phyloP scores from a whole-genome alignment of 2,113 vertebrate genomes.

The Cyphomyrus plagiostoma region DNA sequence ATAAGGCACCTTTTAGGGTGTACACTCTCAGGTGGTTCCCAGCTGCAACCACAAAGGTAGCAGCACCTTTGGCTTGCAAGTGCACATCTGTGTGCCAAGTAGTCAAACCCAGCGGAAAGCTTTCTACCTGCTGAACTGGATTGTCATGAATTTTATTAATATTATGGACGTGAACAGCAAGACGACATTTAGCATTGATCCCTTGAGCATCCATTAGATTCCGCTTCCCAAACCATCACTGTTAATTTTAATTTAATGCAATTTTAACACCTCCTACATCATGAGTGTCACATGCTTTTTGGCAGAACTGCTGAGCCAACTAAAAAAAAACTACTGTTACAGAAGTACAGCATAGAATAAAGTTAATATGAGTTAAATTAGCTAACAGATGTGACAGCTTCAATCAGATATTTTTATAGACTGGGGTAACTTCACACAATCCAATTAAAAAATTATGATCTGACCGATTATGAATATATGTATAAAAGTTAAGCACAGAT shows the following conservation, averaged over 20 bases:
- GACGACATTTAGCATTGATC: not conserved
- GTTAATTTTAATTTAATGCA: not conserved
- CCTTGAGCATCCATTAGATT: not conserved
- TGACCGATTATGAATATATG: not conserved
- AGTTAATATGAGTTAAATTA: not conserved
- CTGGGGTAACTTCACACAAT: not conserved
- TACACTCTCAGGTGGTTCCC: constrained; percentile 48
- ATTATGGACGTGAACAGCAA: not conserved
- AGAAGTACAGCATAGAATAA: not conserved
- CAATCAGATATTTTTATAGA: not conserved
- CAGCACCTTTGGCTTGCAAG: constrained; percentile 54
- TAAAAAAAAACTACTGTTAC: not conserved
- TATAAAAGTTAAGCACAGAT: not conserved
- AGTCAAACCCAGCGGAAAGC: constrained; percentile 43
- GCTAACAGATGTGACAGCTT: not conserved
- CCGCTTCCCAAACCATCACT: not conserved
- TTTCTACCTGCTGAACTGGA: constrained; percentile 59
- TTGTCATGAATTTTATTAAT: not conserved
- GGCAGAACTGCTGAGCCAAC: not conserved
- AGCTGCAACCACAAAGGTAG: constrained; percentile 50
- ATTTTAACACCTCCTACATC: not conserved
- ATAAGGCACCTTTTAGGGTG: constrained; percentile 57
- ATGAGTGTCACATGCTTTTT: not conserved
- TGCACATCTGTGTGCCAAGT: constrained; percentile 35
- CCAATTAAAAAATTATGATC: not conserved